Evolutionary conservation across 2,888 invertebrate genomes (phyloP).

Genomic region (Acleris laterana): DNA sequence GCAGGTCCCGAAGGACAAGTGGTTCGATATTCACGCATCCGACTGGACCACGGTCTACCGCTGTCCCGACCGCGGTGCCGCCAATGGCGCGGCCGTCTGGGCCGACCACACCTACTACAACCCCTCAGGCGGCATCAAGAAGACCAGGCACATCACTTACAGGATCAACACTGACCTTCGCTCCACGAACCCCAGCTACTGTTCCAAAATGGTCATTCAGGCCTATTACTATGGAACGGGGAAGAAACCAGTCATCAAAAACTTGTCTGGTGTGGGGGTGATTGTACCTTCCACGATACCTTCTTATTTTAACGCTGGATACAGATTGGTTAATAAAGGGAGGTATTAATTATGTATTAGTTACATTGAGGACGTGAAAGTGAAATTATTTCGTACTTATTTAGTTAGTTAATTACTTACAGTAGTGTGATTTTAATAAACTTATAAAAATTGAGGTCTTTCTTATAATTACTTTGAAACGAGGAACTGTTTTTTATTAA

Average conservation of each 20-base stretch:
- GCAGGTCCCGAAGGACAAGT: constrained; percentile 54
- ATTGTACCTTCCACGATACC: constrained; percentile 59
- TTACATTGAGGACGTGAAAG: not conserved
- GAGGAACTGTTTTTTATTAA: too few species aligned
- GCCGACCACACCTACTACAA: constrained; percentile 60
- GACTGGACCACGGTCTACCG: constrained; percentile 64
- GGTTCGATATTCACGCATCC: constrained; percentile 58
- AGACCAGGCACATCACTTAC: constrained; percentile 59
- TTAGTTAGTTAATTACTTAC: too few species aligned
- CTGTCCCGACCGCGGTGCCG: constrained; percentile 50
- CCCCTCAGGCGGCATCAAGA: constrained; percentile 50
- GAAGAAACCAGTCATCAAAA: constrained; percentile 51
- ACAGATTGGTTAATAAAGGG: constrained; percentile 56
- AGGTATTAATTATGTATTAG: constrained; percentile 49
- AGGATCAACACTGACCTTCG: constrained; percentile 50
- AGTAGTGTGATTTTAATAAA: too few species aligned
- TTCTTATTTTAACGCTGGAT: constrained; percentile 55
- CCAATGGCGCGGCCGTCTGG: constrained; percentile 55
- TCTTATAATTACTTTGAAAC: too few species aligned
- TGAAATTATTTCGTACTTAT: too few species aligned
- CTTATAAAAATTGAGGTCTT: too few species aligned
- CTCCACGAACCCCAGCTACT: constrained; percentile 59
- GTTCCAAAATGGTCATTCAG: constrained; percentile 63
- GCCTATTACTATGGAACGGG: constrained; percentile 62
- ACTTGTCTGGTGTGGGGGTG: constrained; percentile 45